phyloP scores from a whole-genome alignment of 37 sponge, comb jelly and placozoan genomes.

The Theonella swinhoei region DNA sequence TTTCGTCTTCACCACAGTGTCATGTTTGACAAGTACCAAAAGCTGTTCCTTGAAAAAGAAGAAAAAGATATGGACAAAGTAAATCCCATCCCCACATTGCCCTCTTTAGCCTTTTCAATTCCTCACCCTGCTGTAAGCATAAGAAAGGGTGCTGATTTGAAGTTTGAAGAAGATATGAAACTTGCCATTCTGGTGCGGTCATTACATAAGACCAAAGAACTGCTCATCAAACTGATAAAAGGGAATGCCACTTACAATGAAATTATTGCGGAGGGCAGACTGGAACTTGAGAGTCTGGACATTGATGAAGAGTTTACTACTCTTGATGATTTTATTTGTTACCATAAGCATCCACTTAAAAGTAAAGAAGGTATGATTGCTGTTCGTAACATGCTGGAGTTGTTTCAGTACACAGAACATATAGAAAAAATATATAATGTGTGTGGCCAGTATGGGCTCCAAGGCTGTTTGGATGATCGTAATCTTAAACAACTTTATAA shows the following conservation, averaged over 20 bases:
- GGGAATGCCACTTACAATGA: slow-evolving; percentile 64
- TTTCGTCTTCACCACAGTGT: slow-evolving; percentile 61
- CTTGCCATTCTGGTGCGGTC: background rate
- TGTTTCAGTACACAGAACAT: slow-evolving; percentile 65
- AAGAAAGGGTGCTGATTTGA: background rate
- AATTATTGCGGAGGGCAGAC: slow-evolving; percentile 40
- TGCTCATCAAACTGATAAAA: slow-evolving; percentile 39
- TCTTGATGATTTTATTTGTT: slow-evolving; percentile 2
- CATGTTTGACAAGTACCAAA: slow-evolving; percentile 71
- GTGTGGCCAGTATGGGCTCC: slow-evolving; percentile 55
- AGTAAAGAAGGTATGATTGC: slow-evolving; percentile 23
- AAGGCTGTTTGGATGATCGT: slow-evolving; percentile 35
- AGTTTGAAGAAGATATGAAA: slow-evolving; percentile 4
- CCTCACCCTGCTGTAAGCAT: background rate
- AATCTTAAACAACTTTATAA: slow-evolving; percentile 2
- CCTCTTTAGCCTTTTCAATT: background rate
- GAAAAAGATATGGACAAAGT: background rate
- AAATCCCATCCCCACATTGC: background rate
- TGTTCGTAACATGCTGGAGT: slow-evolving; percentile 50
- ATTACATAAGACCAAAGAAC: slow-evolving; percentile 1
- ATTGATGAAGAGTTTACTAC: slow-evolving; percentile 45
- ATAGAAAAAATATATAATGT: slow-evolving; percentile 49
- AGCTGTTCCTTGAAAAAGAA: slow-evolving; percentile 17
- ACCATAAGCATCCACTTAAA: no score
- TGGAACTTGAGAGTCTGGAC: slow-evolving; percentile 29